Base-by-base conservation (phyloP, 1,140 invertebrate genomes). In the Nomia melanderi region DNA sequence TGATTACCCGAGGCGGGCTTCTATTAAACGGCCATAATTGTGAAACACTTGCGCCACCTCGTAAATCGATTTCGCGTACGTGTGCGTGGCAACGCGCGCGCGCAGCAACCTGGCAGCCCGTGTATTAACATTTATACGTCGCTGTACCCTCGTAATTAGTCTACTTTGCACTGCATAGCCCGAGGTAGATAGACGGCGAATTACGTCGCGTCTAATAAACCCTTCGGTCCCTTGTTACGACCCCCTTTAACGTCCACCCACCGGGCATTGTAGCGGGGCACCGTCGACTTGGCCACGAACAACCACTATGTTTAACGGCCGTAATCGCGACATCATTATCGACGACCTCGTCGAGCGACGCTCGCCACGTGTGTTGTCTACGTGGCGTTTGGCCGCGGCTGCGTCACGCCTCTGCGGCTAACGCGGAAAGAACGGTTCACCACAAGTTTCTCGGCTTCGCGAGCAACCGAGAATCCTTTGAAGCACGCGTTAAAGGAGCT, bases 11-110 rank as follows among this genome's bases (percentile, higher is more conserved):
- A 17, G n/a, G 23, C 39, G 39, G 11, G 17, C 14, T 54, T 17
- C 65, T 47, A 69, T 76, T 69, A 76, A 69, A 69, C 53, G 17
- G 65, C 20, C 69, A 76, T 76, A 76, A 69, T 76, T 59, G 39
- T 54, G 8, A 20, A 23, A 33, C 73, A 76, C 64, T 65, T 76
- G 73, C 29, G 73, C 23, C n/a, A 29, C 20, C 65, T 33, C 65
- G 63, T 76, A 76, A 76, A 76, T 76, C 65, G 69, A 44, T 59
- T 76, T 47, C 23, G 23, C 14, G 50, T 23, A 57, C 44, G 36
- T 29, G 12, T 29, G 29, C 17, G 23, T 39, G 33, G 17, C 59
- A 47, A 39, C 23, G 41, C 47, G 36, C 29, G 7, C 39, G 29
- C 14, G 23, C 53, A 41, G 27, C 65, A 56, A 50, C 33, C 33